Evolutionary conservation across 1,140 invertebrate genomes (phyloP).

Genomic region (Pararge aegeria): DNA sequence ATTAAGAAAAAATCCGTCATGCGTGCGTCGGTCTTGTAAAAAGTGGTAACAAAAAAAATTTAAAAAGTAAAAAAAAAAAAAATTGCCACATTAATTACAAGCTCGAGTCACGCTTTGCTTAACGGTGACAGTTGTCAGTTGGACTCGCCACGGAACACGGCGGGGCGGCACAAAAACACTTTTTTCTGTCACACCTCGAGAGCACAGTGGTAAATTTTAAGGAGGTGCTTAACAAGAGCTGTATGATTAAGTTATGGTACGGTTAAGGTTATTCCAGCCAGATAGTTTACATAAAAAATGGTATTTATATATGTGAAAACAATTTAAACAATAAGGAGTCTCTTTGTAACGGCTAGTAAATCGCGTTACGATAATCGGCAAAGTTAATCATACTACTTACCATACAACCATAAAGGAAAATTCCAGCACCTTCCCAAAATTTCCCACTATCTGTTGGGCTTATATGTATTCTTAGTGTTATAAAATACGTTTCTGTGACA

Average conservation of each 20-base stretch:
- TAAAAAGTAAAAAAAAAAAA: slow-evolving; percentile 21
- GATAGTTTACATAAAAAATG: too few species aligned
- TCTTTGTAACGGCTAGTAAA: too few species aligned
- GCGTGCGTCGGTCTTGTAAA: slow-evolving; percentile 6
- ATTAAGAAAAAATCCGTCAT: not conserved
- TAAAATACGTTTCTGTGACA: slow-evolving; percentile 51
- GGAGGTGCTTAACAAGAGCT: not conserved
- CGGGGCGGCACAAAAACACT: slow-evolving; percentile 46
- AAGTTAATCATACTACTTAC: too few species aligned
- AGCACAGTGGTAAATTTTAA: not conserved
- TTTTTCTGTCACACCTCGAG: not conserved
- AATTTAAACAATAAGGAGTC: too few species aligned
- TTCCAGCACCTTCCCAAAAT: not conserved
- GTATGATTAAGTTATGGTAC: too few species aligned
- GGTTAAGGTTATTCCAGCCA: too few species aligned
- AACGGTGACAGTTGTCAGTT: slow-evolving; percentile 18
- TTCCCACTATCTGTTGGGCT: not conserved
- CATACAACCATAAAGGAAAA: too few species aligned
- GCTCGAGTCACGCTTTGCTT: not conserved
- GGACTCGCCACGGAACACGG: slow-evolving; percentile 13
- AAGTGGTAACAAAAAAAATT: slow-evolving; percentile 9
- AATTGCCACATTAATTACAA: slow-evolving; percentile 5
- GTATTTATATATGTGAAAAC: too few species aligned
- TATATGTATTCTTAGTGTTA: slow-evolving; percentile 39
- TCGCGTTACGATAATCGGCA: too few species aligned